Base-by-base conservation (phyloP, 2,888 invertebrate genomes). In the Spodoptera picta region DNA sequence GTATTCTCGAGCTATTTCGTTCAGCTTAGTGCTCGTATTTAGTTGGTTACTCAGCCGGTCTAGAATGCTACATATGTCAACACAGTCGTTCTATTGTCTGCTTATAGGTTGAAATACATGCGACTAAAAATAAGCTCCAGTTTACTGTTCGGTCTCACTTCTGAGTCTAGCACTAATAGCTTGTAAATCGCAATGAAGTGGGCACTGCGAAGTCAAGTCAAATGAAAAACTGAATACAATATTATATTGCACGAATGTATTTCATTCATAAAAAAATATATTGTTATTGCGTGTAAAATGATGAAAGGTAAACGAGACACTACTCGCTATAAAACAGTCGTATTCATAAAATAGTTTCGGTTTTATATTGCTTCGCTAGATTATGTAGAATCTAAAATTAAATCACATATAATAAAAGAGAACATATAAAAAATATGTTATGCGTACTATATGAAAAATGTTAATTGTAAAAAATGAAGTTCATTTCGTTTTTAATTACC, bases 11-110 rank as follows among this genome's bases (percentile, higher is more conserved):
- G 45, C 27, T 60, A 41, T 54, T 64, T 60, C 45, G 60, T 47
- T 58, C 44, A 54, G 47, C 41, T 31, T 45, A 24, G 24, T n/a
- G 31, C 24, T 27, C 41, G 23, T 56, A 58, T 75, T 44, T 42
- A 65, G 47, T 36, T 24, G 36, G 48, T 68, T 65, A 59, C 50
- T 65, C 55, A 60, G 45, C 48, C 19, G 50, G 42, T 57, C 48
- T 66, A 64, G 64, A 66, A 70, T 61, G 55, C 48, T 63, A 46
- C 46, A 51, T 62, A 45, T 62, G 62, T 79, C 76, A 70, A 71
- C 64, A 54, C 51, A 51, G 50, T 43, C 47, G 57, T 36, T 50
- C 54, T 67, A 54, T 79, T 71, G 79, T 65, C 60, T 65, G 41
- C 52, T 48, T 62, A 64, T 57, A 71, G 57, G 50, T 46, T 65